Percentiles rank a stretch among this genome's conserved stretches.
Conservation (phyloP, 2,888 invertebrate species). For the Apamea epomidion region DNA sequence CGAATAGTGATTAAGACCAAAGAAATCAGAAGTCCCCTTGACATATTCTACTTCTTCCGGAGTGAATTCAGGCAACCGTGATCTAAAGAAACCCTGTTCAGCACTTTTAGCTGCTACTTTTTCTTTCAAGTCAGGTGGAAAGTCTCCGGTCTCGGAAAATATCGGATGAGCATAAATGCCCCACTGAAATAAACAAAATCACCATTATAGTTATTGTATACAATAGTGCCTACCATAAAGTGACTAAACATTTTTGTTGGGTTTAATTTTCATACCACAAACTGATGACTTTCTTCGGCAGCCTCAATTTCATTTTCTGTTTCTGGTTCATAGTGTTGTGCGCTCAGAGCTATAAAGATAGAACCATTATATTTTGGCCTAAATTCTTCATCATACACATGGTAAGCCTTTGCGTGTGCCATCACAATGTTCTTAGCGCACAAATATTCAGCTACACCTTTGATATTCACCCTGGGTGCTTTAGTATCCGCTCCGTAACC, state of each 20-base stretch:
- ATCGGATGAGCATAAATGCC: constrained; percentile 92
- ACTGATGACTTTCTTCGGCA: constrained; percentile 85
- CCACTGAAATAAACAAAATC: constrained; percentile 76
- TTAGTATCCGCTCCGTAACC: constrained; percentile 81
- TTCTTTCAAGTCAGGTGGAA: constrained; percentile 90
- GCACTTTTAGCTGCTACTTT: constrained; percentile 89
- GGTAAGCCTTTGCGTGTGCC: constrained; percentile 89
- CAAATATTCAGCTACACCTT: constrained; percentile 84
- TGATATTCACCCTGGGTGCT: constrained; percentile 76
- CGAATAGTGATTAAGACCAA: constrained; percentile 93
- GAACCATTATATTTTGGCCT: constrained; percentile 74
- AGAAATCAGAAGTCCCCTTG: constrained; percentile 91
- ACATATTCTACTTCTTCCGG: constrained; percentile 91
- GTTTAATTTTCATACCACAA: constrained; percentile 76
- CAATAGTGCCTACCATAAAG: not conserved
- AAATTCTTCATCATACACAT: constrained; percentile 87
- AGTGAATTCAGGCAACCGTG: constrained; percentile 91
- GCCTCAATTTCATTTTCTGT: constrained; percentile 82
- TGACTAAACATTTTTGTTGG: not conserved
- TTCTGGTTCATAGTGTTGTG: constrained; percentile 82
- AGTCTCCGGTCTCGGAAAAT: constrained; percentile 90
- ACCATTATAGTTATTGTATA: not conserved
- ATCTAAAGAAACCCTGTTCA: constrained; percentile 88
- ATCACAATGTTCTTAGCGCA: constrained; percentile 84
- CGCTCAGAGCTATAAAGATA: constrained; percentile 64